Evolutionary conservation across 92 coral and sea anemone genomes (phyloP).

Genomic region (Isaurus tuberculatus): DNA sequence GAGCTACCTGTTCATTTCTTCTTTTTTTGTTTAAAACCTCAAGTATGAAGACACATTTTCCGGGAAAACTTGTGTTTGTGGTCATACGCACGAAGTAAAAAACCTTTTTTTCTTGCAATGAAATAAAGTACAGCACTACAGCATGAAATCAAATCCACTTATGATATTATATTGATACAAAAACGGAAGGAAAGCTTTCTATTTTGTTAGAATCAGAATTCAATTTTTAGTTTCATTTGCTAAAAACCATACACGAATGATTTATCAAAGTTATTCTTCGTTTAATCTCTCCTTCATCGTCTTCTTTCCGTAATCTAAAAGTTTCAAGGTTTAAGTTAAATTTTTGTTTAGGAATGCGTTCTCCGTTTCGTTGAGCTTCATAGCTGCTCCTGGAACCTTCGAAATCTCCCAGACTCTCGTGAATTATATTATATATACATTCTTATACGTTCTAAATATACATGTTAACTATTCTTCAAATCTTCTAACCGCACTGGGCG

Average conservation of each 20-base stretch:
- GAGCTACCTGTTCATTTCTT: too few relatives aligned
- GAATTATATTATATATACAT: not conserved
- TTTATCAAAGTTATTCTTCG: not conserved
- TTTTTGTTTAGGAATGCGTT: not conserved
- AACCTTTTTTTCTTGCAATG: not conserved
- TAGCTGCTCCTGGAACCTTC: not conserved
- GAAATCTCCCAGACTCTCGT: not conserved
- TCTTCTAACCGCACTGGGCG: not conserved
- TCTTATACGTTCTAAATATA: slow-evolving; percentile 1
- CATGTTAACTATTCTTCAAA: not conserved
- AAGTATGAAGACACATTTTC: too few relatives aligned
- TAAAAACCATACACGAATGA: too few relatives aligned
- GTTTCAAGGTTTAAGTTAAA: not conserved
- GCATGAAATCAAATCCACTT: too few relatives aligned
- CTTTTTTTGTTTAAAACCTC: too few relatives aligned
- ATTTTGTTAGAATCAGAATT: too few relatives aligned
- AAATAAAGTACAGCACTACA: too few relatives aligned
- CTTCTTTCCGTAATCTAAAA: not conserved
- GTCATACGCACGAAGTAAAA: too few relatives aligned
- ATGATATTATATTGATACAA: too few relatives aligned
- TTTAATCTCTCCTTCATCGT: not conserved
- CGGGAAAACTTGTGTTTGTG: too few relatives aligned
- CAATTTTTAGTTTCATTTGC: too few relatives aligned
- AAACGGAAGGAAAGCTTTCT: too few relatives aligned
- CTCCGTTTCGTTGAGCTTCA: not conserved